Evolutionary conservation across 2,888 invertebrate genomes (phyloP).

Genomic region (Xanthia icteritia): DNA sequence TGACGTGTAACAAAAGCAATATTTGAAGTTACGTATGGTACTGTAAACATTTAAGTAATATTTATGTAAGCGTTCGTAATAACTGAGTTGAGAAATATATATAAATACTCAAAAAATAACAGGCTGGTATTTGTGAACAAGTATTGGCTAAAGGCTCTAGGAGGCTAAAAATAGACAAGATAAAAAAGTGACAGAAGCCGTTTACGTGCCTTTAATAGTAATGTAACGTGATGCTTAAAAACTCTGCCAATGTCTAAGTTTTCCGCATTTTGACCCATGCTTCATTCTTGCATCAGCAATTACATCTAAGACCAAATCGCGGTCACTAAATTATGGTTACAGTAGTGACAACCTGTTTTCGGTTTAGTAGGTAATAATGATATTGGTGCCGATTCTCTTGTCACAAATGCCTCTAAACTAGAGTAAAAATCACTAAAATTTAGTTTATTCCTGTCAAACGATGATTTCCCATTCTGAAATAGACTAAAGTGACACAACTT

Average conservation of each 20-base stretch:
- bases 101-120: slow-evolving; percentile 46
- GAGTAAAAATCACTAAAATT: too few relatives aligned
- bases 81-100: slow-evolving; percentile 13
- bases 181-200: slow-evolving; percentile 10
- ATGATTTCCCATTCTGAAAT: too few relatives aligned
- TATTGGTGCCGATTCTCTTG: too few relatives aligned
- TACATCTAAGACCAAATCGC: slow-evolving; percentile 40
- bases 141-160: slow-evolving; percentile 6
- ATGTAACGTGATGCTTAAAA: slow-evolving; percentile 1
- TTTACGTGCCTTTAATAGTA: slow-evolving; percentile 16
- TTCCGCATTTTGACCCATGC: slow-evolving; percentile 16
- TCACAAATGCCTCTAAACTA: too few relatives aligned
- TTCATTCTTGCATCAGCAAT: slow-evolving; percentile 43
- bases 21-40: slow-evolving; percentile 57
- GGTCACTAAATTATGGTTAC: slow-evolving; percentile 42
- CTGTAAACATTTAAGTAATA: slow-evolving; percentile 52
- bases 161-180: slow-evolving; percentile 24
- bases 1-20: slow-evolving; percentile 56
- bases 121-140: slow-evolving; percentile 13
- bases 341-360: slow-evolving; percentile 50
- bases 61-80: slow-evolving; percentile 53
- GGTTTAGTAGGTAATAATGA: slow-evolving; percentile 38
- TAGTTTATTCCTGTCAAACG: too few relatives aligned
- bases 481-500: too few relatives aligned
- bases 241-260: background rate